A percentile compares a stretch with the other conserved stretches of the same genome.
Evolutionary conservation across 2,888 invertebrate species (phyloP).

Genomic region (Tortrix viridana): DNA sequence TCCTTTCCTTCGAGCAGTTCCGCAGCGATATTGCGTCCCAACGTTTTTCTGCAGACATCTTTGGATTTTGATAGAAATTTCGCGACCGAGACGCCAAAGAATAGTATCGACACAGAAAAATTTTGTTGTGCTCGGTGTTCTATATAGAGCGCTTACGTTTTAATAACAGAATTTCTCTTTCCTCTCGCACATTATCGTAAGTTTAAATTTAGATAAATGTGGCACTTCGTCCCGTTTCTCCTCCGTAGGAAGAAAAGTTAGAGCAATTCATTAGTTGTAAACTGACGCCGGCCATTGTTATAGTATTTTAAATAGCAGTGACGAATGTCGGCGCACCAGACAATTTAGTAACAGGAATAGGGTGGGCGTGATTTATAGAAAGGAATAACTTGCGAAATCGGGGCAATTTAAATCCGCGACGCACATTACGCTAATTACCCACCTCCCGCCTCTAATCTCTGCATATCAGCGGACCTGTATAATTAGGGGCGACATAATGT

Average conservation of each 20-base stretch:
- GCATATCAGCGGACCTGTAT: constrained; percentile 72
- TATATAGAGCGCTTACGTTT: constrained; percentile 39
- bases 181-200: constrained; percentile 30
- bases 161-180: constrained; percentile 32
- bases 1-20: constrained; percentile 48
- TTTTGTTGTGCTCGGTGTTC: constrained; percentile 26
- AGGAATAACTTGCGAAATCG: constrained; percentile 52
- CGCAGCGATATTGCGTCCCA: constrained; percentile 63
- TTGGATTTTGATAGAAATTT: constrained; percentile 49
- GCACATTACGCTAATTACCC: constrained; percentile 73
- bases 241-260: constrained; percentile 35
- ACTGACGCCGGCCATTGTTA: constrained; percentile 37
- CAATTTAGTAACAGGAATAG: constrained; percentile 48
- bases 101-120: constrained; percentile 19
- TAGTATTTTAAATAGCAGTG: constrained; percentile 41
- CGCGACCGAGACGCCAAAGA: constrained; percentile 58
- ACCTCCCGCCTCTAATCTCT: constrained; percentile 62
- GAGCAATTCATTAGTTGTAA: constrained; percentile 39
- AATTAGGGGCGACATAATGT: constrained; percentile 81
- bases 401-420: constrained; percentile 62
- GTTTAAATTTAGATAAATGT: constrained; percentile 37
- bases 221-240: constrained; percentile 33
- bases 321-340: constrained; percentile 43
- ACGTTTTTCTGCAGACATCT: constrained; percentile 22
- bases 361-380: constrained; percentile 55